A percentile compares a stretch with the other conserved stretches of the same genome.
These are phyloP conservation scores for Miniopterus natalensis DNA, from an alignment of 2,113 vertebrate genomes.

Conservation along the genomic window DNA sequence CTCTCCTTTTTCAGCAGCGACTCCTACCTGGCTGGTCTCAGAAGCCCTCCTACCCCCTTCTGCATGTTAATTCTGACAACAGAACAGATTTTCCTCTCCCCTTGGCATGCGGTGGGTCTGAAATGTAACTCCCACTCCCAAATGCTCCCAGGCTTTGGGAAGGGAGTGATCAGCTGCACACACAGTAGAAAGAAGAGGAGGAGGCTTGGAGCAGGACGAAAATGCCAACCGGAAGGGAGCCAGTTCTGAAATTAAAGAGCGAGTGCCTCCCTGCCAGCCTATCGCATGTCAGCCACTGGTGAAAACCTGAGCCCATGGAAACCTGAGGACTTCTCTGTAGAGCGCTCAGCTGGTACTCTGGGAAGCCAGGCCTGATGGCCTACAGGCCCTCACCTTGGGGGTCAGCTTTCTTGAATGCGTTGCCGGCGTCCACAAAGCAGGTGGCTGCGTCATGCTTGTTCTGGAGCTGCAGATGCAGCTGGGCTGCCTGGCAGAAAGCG, in stretches of 20 bases:
- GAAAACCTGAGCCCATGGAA: not conserved
- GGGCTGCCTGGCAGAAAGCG: conserved; percentile 94
- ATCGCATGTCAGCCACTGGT: not conserved
- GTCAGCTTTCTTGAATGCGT: conserved; percentile 97
- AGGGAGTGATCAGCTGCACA: not conserved
- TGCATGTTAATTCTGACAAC: conserved; percentile 65
- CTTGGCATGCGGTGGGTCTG: conserved; percentile 62
- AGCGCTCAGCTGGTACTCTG: not conserved
- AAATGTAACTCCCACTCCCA: conserved; percentile 74
- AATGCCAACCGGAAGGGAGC: not conserved
- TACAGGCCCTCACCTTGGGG: conserved; percentile 91
- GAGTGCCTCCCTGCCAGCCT: not conserved
- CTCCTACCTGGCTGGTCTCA: conserved; percentile 70
- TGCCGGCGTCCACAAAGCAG: conserved; percentile 95
- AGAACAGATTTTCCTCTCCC: conserved; percentile 74
- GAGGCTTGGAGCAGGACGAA: not conserved
- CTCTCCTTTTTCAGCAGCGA: not conserved
- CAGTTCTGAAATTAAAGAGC: not conserved
- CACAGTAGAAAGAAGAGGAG: not conserved
- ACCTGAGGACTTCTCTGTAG: not conserved
- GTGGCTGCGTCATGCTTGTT: conserved; percentile 96
- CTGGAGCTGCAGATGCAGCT: conserved; percentile 95
- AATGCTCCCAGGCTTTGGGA: conserved; percentile 9
- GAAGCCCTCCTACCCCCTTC: conserved; percentile 14
- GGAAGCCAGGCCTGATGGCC: not conserved